Percentiles rank a stretch among this genome's conserved stretches.
Evolutionary conservation across 2,113 vertebrate genomes (phyloP).

Genomic region (Saimiri boliviensis): DNA sequence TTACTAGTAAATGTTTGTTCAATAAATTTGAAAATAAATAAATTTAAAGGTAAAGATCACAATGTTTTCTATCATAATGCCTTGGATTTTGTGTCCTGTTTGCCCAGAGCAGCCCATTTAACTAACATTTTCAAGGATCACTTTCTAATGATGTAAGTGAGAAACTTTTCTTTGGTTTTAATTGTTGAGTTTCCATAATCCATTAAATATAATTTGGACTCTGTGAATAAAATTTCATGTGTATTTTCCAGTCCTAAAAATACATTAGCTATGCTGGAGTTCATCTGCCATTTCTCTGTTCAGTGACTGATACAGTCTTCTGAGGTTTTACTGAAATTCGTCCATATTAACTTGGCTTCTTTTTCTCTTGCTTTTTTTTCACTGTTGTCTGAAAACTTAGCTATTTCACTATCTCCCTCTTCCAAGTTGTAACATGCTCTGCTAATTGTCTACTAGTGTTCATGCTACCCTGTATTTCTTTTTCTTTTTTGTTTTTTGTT

Average conservation of each 20-base stretch:
- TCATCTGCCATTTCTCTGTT: neutral
- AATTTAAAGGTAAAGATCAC: neutral
- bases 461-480: neutral
- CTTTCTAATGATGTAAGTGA: constrained; percentile 20
- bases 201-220: constrained; percentile 6
- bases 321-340: neutral
- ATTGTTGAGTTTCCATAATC: neutral
- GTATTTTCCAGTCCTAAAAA: neutral
- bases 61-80: neutral
- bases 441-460: neutral
- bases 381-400: constrained; percentile 12
- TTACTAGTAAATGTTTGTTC: neutral
- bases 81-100: neutral
- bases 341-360: neutral
- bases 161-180: constrained; percentile 18
- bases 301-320: neutral
- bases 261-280: neutral
- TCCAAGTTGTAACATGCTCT: neutral
- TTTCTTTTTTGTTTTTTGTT: too few relatives aligned
- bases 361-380: constrained; percentile 15
- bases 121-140: neutral
- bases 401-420: neutral
- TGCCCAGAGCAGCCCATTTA: neutral
- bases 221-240: constrained; percentile 22
- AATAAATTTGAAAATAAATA: neutral